These are phyloP conservation scores for Mimas tiliae DNA, from an alignment of 2,888 invertebrate species.

Conservation along the genomic window DNA sequence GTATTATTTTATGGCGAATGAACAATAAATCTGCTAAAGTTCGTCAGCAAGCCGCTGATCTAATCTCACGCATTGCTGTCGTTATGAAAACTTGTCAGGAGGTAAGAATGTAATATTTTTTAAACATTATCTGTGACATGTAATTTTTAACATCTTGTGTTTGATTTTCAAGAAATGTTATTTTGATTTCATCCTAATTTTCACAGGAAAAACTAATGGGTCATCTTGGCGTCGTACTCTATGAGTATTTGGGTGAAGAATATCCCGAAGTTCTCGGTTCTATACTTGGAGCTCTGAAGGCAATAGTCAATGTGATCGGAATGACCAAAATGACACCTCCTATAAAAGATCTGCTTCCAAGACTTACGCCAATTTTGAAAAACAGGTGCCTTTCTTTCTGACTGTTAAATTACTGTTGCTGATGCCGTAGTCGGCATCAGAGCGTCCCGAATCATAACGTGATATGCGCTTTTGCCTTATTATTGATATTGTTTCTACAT, in stretches of 20 bases:
- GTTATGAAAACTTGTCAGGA: slow-evolving; percentile 99
- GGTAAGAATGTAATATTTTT: slow-evolving; percentile 61
- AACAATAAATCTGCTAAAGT: slow-evolving; percentile 99
- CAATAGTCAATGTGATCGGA: slow-evolving; percentile 99
- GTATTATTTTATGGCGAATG: slow-evolving; percentile 99
- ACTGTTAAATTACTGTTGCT: too few relatives aligned
- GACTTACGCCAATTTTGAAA: slow-evolving; percentile 98
- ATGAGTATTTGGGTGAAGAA: slow-evolving; percentile 99
- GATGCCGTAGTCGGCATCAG: too few relatives aligned
- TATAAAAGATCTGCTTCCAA: slow-evolving; percentile 98
- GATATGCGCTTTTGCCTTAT: too few relatives aligned
- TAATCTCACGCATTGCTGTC: slow-evolving; percentile 98
- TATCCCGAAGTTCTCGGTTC: slow-evolving; percentile 99
- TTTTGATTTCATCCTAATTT: slow-evolving; percentile 7
- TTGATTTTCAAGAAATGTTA: too few relatives aligned
- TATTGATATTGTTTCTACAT: too few relatives aligned
- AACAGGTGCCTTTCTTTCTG: slow-evolving; percentile 89
- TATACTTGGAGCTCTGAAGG: slow-evolving; percentile 99
- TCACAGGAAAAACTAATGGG: slow-evolving; percentile 98
- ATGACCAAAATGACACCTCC: slow-evolving; percentile 99
- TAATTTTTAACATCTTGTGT: background rate
- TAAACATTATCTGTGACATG: background rate
- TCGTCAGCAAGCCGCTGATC: slow-evolving; percentile 99
- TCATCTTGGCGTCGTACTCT: slow-evolving; percentile 98
- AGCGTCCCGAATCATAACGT: too few relatives aligned